Conservation (phyloP, 1,140 invertebrate species). For the Drosophila sproati region DNA sequence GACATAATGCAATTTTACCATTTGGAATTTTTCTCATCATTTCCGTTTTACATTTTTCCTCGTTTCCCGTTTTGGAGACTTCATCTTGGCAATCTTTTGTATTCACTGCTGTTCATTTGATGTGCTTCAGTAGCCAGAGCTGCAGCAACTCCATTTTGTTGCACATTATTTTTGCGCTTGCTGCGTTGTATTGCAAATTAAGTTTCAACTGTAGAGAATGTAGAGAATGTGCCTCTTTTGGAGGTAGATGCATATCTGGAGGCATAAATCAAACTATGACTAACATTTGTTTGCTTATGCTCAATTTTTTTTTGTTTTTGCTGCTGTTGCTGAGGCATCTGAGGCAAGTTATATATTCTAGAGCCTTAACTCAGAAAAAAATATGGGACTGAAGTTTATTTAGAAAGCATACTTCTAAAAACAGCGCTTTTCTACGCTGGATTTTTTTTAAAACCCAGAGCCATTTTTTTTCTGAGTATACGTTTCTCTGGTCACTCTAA, state of each 20-base stretch:
- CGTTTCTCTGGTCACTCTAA: too few species aligned
- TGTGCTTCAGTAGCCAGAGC: constrained; percentile 8
- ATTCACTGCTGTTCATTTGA: constrained; percentile 26
- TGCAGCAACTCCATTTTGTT: constrained; percentile 5
- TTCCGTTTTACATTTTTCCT: constrained; percentile 23
- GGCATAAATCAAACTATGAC: constrained; percentile 71
- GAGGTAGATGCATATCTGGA: constrained; percentile 41
- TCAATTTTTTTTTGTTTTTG: background rate
- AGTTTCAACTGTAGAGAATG: constrained; percentile 15
- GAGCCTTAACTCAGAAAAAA: too few species aligned
- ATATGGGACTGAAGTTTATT: too few species aligned
- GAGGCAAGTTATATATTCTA: too few species aligned
- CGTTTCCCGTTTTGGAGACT: constrained; percentile 23
- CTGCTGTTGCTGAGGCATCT: constrained; percentile 36
- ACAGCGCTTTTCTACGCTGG: too few species aligned
- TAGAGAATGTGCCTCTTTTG: background rate
- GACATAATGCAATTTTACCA: constrained; percentile 79
- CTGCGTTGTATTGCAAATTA: constrained; percentile 36
- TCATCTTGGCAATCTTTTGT: background rate
- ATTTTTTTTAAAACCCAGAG: too few species aligned
- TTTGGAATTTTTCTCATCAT: constrained; percentile 45
- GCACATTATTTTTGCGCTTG: constrained; percentile 35
- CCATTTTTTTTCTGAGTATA: too few species aligned
- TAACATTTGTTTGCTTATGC: constrained; percentile 36
- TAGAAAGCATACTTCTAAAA: too few species aligned